phyloP scores from a whole-genome alignment of 2,113 vertebrate species.

The Strix uralensis region DNA sequence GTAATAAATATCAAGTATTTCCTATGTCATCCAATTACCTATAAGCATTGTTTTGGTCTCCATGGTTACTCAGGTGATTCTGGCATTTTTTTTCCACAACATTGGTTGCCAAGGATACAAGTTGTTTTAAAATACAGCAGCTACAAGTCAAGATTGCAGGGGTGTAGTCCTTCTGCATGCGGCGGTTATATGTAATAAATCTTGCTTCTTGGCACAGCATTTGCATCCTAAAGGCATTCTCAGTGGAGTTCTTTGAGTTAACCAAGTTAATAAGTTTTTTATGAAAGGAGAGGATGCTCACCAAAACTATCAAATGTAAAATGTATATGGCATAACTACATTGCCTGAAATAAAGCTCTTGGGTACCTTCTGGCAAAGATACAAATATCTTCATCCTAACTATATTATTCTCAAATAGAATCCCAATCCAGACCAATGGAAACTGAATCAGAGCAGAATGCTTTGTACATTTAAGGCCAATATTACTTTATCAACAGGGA shows the following conservation, averaged over 20 bases:
- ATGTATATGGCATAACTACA: background rate
- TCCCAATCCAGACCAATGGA: background rate
- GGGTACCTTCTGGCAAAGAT: background rate
- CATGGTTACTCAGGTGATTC: slow-evolving; percentile 17
- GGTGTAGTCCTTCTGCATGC: background rate
- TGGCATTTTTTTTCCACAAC: background rate
- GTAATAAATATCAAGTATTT: background rate
- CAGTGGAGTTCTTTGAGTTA: background rate
- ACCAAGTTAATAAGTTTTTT: background rate
- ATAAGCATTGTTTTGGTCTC: background rate
- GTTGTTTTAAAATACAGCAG: slow-evolving; percentile 3
- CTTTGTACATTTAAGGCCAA: background rate
- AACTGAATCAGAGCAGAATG: background rate
- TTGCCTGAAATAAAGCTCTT: background rate
- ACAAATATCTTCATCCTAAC: background rate
- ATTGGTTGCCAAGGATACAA: slow-evolving; percentile 11
- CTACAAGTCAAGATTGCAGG: background rate
- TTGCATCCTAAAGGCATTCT: background rate
- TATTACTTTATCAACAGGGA: background rate
- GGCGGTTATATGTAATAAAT: background rate
- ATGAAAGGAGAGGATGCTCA: background rate
- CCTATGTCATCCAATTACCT: background rate
- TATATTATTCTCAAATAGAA: background rate
- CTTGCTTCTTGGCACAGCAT: background rate
- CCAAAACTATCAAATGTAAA: background rate